Percentiles rank a stretch among this genome's conserved stretches.
These are phyloP conservation scores for Cerastis rubricosa DNA, from an alignment of 2,888 invertebrate genomes.

Conservation along the genomic window DNA sequence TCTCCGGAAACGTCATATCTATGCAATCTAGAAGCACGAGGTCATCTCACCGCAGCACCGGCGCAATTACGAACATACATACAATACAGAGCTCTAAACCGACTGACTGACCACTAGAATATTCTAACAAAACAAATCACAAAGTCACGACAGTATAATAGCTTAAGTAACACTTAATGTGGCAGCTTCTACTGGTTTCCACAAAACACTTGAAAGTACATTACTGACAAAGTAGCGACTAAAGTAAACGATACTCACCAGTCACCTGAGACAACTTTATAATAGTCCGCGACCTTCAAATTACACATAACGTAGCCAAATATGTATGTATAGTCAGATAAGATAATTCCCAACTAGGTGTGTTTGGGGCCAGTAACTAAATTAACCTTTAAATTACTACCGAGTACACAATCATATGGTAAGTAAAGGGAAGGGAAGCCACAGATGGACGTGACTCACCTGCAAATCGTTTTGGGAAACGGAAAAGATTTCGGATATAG, in stretches of 20 bases:
- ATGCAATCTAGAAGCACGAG: constrained; percentile 73
- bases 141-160: constrained; percentile 71
- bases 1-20: constrained; percentile 78
- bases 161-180: constrained; percentile 36
- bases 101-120: constrained; percentile 64
- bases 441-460: constrained; percentile 68
- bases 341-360: constrained; percentile 80
- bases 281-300: constrained; percentile 76
- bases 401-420: constrained; percentile 29
- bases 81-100: constrained; percentile 61
- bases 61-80: constrained; percentile 57
- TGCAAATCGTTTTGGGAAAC: constrained; percentile 63
- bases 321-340: constrained; percentile 73
- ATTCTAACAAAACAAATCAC: constrained; percentile 68
- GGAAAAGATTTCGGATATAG: constrained; percentile 56
- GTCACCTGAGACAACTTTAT: constrained; percentile 77
- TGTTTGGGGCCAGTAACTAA: constrained; percentile 50
- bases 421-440: constrained; percentile 59
- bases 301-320: constrained; percentile 68
- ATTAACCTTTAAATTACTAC: constrained; percentile 48
- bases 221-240: constrained; percentile 62
- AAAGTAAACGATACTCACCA: constrained; percentile 77
- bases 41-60: constrained; percentile 74
- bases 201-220: constrained; percentile 52
- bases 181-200: constrained; percentile 41